phyloP scores from a whole-genome alignment of 2,113 vertebrate species.

The Bubo bubo region DNA sequence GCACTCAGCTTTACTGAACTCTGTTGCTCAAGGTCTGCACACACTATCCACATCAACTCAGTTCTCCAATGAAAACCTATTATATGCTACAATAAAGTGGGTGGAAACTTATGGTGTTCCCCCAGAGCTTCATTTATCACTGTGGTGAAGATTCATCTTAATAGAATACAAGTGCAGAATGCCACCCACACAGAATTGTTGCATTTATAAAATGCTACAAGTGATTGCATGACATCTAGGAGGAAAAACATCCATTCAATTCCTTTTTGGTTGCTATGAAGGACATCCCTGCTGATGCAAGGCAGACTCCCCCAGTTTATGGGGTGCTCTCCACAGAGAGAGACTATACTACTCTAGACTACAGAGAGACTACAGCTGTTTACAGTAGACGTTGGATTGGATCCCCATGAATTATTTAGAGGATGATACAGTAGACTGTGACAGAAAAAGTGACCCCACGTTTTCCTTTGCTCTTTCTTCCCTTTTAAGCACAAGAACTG shows the following conservation, averaged over 20 bases:
- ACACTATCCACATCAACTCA: background rate
- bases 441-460: accelerated
- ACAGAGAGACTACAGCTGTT: background rate
- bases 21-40: background rate
- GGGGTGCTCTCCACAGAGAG: background rate
- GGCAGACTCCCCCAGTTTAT: too few relatives aligned
- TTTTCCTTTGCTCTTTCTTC: background rate
- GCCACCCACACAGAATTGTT: background rate
- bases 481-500: background rate
- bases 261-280: background rate
- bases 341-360: accelerated
- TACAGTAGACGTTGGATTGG: background rate
- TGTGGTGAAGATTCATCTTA: background rate
- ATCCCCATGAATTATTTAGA: background rate
- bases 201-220: background rate
- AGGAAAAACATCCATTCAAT: background rate
- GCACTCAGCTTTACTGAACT: background rate
- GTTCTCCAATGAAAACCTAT: background rate
- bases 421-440: accelerated
- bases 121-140: background rate
- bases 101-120: background rate
- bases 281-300: background rate
- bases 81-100: background rate
- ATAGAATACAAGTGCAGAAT: background rate
- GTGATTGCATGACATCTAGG: background rate